Evolutionary conservation across 2,113 vertebrate genomes (phyloP), one percentile per base, ranked within the genome.

Genomic region (Heliornis fulica): DNA sequence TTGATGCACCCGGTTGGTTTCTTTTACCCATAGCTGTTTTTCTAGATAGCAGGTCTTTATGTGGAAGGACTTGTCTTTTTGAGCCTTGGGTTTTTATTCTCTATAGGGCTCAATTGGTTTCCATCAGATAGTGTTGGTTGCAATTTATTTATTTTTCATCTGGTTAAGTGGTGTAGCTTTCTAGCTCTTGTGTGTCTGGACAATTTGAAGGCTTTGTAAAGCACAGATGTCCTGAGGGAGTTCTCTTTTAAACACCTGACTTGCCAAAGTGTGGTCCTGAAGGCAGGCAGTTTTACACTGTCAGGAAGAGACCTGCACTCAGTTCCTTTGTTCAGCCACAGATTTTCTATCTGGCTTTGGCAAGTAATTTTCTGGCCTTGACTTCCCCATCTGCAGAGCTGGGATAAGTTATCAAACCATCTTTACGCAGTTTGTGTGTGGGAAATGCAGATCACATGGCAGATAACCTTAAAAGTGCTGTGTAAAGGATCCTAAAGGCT

Each of bases 291-390:
- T 88, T 94, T 90, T 65, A 82, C 48, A 29, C 70, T 6, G 0
- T 61, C 59, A 51, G 82, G 59, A 84, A 59, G 63, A 83, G 84
- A 90, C 41, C 51, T 65, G 80, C 51, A 22, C 43, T 88, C 64
- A 76, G 75, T 81, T 80, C 77, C 54, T 85, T 77, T 95, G 71
- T 94, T 90, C 59, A 91, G 4, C 32, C 31, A 53, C 40, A 51
- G 90, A 56, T 96, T 92, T 93, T 90, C 82, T 93, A 85, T 94
- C 90, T 93, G 60, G 40, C 56, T 96, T 86, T 74, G 64, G 71
- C 79, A 95, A 92, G 82, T 83, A 93, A 95, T 94, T 95, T 90
- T 86, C 90, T 89, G 56, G 66, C 76, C 36, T 82, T 93, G 84
- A 61, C 41, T 96, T 96, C 12, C 60, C 79, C 22, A n/a, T 70